Conservation (phyloP, 1,140 invertebrate species). For the Zaprionus capensis region DNA sequence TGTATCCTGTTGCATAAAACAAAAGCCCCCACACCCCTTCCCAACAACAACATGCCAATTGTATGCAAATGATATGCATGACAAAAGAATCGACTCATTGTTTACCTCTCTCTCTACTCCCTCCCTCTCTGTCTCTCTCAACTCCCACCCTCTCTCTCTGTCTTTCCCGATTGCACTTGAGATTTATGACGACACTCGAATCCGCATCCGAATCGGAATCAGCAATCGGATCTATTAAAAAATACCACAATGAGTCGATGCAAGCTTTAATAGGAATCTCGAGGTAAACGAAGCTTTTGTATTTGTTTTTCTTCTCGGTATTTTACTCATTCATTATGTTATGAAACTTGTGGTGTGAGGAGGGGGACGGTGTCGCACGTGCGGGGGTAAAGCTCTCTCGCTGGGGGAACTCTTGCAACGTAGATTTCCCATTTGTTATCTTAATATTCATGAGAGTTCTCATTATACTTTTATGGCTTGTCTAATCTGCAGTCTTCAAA, state of each 20-base stretch:
- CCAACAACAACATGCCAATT: constrained; percentile 18
- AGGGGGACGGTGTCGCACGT: neutral
- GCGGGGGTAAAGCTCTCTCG: neutral
- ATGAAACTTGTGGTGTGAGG: neutral
- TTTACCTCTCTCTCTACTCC: neutral
- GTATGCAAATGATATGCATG: constrained; percentile 35
- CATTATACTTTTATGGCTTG: constrained; percentile 1
- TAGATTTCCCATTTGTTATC: constrained; percentile 12
- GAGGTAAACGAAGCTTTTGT: neutral
- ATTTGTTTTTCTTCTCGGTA: neutral
- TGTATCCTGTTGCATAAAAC: constrained; percentile 17
- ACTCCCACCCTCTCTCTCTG: neutral
- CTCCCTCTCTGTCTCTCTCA: neutral
- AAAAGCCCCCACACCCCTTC: neutral
- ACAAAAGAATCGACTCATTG: constrained; percentile 13
- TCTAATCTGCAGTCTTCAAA: constrained; percentile 7
- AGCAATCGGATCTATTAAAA: constrained; percentile 25
- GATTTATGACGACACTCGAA: constrained; percentile 17
- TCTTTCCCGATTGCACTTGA: constrained; percentile 10
- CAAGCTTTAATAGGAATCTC: neutral
- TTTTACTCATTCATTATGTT: neutral
- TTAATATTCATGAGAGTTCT: constrained; percentile 10
- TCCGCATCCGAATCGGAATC: neutral
- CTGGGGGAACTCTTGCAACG: neutral
- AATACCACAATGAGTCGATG: constrained; percentile 5